Evolutionary conservation across 2,113 vertebrate genomes (phyloP).

Genomic region (Nyctibius bracteatus): DNA sequence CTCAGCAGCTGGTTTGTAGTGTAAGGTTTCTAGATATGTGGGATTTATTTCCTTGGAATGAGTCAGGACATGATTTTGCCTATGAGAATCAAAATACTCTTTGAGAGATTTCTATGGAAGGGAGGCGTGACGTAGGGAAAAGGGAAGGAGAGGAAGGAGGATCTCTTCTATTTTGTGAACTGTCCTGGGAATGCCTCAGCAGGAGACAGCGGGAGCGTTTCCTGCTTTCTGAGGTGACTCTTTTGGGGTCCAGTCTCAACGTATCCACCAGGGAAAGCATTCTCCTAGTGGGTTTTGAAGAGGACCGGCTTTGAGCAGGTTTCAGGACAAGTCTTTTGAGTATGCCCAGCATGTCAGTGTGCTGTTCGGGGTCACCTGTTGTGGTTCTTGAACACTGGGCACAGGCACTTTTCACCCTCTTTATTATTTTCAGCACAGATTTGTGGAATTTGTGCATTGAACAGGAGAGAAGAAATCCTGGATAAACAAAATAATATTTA

Average conservation of each 20-base stretch:
- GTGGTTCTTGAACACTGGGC: neutral
- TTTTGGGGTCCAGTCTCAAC: neutral
- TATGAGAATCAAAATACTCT: neutral
- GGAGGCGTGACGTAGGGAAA: fast-evolving
- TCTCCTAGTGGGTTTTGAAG: neutral
- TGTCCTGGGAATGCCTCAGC: neutral
- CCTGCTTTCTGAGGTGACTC: neutral
- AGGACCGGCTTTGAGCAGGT: neutral
- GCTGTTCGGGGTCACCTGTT: neutral
- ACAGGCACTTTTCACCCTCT: neutral
- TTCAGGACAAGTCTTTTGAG: neutral
- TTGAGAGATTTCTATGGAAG: neutral
- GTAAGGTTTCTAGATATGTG: fast-evolving
- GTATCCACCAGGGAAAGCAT: neutral
- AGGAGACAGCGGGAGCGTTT: neutral
- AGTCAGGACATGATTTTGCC: neutral
- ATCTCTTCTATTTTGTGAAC: neutral
- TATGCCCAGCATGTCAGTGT: neutral
- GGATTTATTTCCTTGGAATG: neutral
- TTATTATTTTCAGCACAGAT: neutral
- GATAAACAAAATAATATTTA: neutral
- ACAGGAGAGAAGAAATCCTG: neutral
- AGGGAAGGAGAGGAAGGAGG: neutral
- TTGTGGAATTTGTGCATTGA: neutral
- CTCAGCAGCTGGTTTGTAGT: neutral